These are phyloP conservation scores for Cryptops parisi DNA, from an alignment of 2,888 invertebrate genomes.

Conservation along the genomic window DNA sequence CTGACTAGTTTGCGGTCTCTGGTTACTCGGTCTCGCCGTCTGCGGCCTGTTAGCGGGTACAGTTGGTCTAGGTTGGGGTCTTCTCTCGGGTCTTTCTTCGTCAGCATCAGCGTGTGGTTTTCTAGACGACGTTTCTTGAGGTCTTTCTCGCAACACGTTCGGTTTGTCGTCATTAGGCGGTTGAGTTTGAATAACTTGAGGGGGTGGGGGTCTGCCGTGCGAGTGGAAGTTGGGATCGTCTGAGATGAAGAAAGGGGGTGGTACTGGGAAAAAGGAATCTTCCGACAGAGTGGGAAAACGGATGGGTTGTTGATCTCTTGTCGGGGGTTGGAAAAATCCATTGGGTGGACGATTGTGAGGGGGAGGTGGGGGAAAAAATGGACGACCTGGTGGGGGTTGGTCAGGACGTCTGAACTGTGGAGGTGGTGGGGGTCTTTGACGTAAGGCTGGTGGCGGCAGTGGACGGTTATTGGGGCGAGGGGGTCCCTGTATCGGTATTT, in stretches of 20 bases:
- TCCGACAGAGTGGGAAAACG: neutral
- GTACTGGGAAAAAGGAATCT: neutral
- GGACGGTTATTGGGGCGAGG: neutral
- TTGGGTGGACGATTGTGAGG: neutral
- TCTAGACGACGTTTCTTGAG: neutral
- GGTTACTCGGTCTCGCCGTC: too few species aligned
- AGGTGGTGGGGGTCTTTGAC: neutral
- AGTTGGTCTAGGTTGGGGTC: too few species aligned
- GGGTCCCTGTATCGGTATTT: neutral
- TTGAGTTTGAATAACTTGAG: neutral
- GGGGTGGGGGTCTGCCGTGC: neutral
- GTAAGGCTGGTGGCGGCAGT: neutral
- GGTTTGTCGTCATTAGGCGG: neutral
- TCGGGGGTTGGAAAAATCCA: neutral
- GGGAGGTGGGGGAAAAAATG: neutral
- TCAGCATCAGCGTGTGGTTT: neutral
- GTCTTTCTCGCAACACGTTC: neutral
- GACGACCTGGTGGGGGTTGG: neutral
- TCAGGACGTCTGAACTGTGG: neutral
- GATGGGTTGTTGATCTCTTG: neutral
- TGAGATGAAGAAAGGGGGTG: constrained; percentile 5
- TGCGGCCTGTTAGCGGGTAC: too few species aligned
- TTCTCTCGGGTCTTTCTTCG: neutral
- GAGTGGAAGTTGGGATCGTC: neutral
- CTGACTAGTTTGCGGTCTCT: too few species aligned